These are phyloP conservation scores for Zygaena filipendulae DNA, from an alignment of 2,888 invertebrate species.

Conservation along the genomic window DNA sequence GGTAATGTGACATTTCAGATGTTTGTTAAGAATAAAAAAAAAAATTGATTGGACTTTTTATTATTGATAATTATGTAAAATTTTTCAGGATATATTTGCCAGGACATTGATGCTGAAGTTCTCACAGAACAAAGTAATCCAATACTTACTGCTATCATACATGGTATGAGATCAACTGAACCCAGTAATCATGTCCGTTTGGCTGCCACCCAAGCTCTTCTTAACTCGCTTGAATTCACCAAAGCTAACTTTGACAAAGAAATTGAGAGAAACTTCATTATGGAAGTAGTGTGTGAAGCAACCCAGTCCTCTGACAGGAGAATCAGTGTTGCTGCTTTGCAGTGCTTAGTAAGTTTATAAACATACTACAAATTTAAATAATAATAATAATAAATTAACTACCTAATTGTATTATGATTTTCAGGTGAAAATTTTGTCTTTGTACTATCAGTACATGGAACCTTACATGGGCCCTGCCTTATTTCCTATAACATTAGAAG, in stretches of 20 bases:
- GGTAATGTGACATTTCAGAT: too few species aligned
- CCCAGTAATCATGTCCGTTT: constrained; percentile 93
- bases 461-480: constrained; percentile 98
- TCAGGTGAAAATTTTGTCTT: constrained; percentile 90
- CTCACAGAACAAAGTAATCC: constrained; percentile 93
- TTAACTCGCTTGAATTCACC: constrained; percentile 98
- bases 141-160: constrained; percentile 98
- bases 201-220: constrained; percentile 95
- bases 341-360: constrained; percentile 89
- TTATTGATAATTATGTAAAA: too few species aligned
- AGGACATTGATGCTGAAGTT: constrained; percentile 96
- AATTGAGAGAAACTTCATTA: constrained; percentile 97
- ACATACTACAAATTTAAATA: too few species aligned
- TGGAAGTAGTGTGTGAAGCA: constrained; percentile 99
- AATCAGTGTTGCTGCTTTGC: constrained; percentile 95
- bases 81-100: constrained; percentile 87
- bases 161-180: constrained; percentile 96
- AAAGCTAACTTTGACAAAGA: constrained; percentile 98
- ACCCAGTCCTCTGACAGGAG: constrained; percentile 93
- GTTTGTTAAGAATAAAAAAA: too few species aligned
- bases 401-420: too few species aligned
- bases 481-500: constrained; percentile 97
- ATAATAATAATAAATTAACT: too few species aligned
- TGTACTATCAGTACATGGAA: constrained; percentile 99
- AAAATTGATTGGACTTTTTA: too few species aligned